Evolutionary conservation across 1,140 invertebrate species (phyloP).

Genomic region (Bradynema listronoti): DNA sequence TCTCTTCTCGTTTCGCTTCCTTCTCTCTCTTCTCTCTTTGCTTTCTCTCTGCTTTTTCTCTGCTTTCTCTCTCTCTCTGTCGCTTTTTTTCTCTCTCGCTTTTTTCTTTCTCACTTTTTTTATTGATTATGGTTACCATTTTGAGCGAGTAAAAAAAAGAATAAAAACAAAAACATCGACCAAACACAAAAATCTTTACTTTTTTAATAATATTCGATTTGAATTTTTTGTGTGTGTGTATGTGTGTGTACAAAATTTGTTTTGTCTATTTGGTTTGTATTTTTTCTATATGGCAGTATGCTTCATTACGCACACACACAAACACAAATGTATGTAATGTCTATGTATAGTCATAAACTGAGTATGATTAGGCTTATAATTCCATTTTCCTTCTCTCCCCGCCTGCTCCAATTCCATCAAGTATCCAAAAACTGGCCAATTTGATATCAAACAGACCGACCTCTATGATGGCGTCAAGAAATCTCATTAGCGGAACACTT

Average conservation of each 20-base stretch:
- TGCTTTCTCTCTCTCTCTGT: too few relatives aligned
- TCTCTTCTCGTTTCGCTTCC: too few relatives aligned
- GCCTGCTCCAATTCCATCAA: too few relatives aligned
- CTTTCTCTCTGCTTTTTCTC: too few relatives aligned
- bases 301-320: not conserved
- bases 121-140: not conserved
- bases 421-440: too few relatives aligned
- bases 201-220: too few relatives aligned
- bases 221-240: too few relatives aligned
- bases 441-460: not conserved
- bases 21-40: too few relatives aligned
- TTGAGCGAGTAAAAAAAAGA: too few relatives aligned
- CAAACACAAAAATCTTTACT: too few relatives aligned
- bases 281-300: not conserved
- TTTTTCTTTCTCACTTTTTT: not conserved
- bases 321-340: not conserved
- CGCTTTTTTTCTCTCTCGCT: not conserved
- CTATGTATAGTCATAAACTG: not conserved
- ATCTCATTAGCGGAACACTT: not conserved
- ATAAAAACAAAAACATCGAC: too few relatives aligned
- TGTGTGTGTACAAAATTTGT: too few relatives aligned
- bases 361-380: not conserved
- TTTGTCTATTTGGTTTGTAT: not conserved
- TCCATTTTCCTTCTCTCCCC: not conserved
- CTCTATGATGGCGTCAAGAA: constrained; percentile 6